Evolutionary conservation across 92 coral and sea anemone genomes (phyloP).

Genomic region (Paragorgia papillata): DNA sequence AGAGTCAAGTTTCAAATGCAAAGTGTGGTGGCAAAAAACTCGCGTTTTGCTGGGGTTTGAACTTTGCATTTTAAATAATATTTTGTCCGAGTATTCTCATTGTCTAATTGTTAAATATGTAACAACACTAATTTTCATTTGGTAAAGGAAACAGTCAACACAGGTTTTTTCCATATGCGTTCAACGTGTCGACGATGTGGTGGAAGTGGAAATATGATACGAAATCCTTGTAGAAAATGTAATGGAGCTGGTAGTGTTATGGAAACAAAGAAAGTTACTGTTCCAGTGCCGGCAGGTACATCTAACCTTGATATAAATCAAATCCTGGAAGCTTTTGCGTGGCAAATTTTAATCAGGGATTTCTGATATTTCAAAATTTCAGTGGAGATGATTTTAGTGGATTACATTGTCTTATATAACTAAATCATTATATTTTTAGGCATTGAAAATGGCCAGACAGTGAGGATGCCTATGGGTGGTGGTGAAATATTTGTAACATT

Average conservation of each 20-base stretch:
- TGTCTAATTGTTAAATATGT: no score
- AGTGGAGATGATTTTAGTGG: no score
- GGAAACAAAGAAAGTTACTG: slow-evolving; percentile 79
- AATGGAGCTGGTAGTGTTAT: slow-evolving; percentile 78
- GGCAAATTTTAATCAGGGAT: no score
- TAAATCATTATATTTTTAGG: slow-evolving; percentile 51
- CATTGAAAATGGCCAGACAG: slow-evolving; percentile 94
- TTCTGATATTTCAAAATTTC: no score
- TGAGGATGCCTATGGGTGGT: slow-evolving; percentile 78
- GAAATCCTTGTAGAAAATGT: slow-evolving; percentile 90
- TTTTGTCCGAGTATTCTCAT: no score
- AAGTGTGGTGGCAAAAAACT: no score
- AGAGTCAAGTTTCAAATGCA: no score
- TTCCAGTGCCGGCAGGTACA: slow-evolving; percentile 96
- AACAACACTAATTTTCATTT: no score
- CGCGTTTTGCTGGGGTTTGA: no score
- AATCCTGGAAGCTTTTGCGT: neutral
- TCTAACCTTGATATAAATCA: no score
- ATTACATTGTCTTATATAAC: neutral
- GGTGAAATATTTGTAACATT: slow-evolving; percentile 92
- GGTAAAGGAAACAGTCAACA: slow-evolving; percentile 84
- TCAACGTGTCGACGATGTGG: slow-evolving; percentile 97
- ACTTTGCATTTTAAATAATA: no score
- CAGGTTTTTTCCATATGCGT: slow-evolving; percentile 94
- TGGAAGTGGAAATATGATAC: slow-evolving; percentile 83